Base-by-base conservation (phyloP, 2,888 invertebrate genomes). In the Listrodromus nycthemerus region DNA sequence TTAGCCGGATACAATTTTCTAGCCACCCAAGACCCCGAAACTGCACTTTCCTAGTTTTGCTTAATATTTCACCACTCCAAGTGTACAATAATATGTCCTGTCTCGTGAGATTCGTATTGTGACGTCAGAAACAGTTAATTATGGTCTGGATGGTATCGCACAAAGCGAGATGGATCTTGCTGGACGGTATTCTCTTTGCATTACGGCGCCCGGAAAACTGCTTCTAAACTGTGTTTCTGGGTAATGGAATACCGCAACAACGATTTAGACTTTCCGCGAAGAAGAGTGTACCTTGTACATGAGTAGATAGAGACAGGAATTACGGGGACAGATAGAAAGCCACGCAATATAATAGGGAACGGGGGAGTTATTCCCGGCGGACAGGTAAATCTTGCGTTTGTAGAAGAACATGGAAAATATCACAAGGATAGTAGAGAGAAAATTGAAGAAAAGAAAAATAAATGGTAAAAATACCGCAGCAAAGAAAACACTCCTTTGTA, bases 241-340 rank as follows among this genome's bases (percentile, higher is more conserved):
- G 52, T 70, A 79, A 83, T 83, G 55, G 79, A 79, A 83, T 79
- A 52, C 48, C 74, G 58, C 70, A 75, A 70, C 65, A 70, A 83
- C 48, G 65, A 65, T 79, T 63, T 75, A 45, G 27, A 83, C 65
- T 83, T 83, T 55, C 74, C 50, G 65, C 27, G 19, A 27, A 33
- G 48, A 79, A 70, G 37, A 19, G 27, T 52, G 61, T 21, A 48
- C 30, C 66, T 3, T 10, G 16, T 27, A 67, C 30, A 50, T 50
- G 27, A 13, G 2, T 27, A 24, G 33, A 74, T 24, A 50, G 74
- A 63, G 58, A 48, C 30, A 37, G 30, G 70, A 55, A 66, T 27
- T 67, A n/a, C 50, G 16, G 33, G 19, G 33, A 63, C 10, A 33
- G 50, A 69, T 45, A 70, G 52, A 78, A 63, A 52, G 48, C n/a